Evolutionary conservation across 1,140 invertebrate genomes (phyloP), one percentile per base, ranked within the genome.

Genomic region (Pachypsylla venusta): DNA sequence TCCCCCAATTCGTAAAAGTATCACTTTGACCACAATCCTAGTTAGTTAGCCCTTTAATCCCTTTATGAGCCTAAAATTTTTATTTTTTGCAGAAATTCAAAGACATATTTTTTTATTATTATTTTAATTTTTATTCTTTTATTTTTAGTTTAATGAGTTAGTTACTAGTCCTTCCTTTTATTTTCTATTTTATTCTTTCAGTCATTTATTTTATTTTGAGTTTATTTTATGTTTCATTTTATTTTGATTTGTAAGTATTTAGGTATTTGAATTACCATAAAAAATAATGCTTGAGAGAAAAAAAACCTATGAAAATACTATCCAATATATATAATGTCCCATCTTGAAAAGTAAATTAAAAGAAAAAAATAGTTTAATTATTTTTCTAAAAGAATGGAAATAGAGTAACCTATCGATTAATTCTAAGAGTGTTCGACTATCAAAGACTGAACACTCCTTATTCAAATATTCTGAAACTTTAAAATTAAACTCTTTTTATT

Each of bases 61-160:
- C 42, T 48, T 48, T n/a, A 48, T 48, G n/a, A 48, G 42, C 42
- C 42, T 48, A n/a, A n/a, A 5, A 19, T 5, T 48, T 48, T n/a
- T 48, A 19, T 48, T 48, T 48, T n/a, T n/a, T n/a, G n/a, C n/a
- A n/a, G n/a, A n/a, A n/a, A n/a, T n/a, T n/a, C n/a, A n/a, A n/a
- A n/a, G n/a, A n/a, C n/a, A n/a, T n/a, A n/a, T 19, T 48, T 48
- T 48, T n/a, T 5, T 48, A 19, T 48, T 19, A 48, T 4, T 48
- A 19, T 48, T 10, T 48, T 48, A 19, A 19, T 19, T 48, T n/a
- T 48, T 19, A 48, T 48, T 48, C 16, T 48, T 12, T 48, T 48
- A 48, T 48, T 48, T 48, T 48, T 48, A 48, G 42, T 48, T 48
- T 48, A 48, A 10, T 48, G n/a, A 48, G 42, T 48, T 35, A 35